Conservation (phyloP, 35 echinoderm and acorn worm genomes). For the Lytechinus variegatus region DNA sequence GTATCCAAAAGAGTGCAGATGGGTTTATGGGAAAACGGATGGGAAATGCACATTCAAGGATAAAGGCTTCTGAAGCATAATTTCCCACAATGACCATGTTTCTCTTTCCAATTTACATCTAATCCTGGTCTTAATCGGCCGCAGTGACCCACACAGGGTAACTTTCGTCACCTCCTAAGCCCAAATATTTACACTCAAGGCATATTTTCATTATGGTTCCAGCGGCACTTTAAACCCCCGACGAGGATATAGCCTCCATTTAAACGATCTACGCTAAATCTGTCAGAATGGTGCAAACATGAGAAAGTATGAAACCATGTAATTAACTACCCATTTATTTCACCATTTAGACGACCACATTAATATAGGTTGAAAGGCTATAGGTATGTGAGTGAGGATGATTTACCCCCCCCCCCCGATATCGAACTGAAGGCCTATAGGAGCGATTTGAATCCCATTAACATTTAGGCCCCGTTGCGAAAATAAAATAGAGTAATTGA, state of each 20-base stretch:
- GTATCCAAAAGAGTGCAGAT: neutral
- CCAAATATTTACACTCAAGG: neutral
- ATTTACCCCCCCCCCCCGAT: neutral
- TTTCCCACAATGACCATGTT: neutral
- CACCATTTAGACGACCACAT: neutral
- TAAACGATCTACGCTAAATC: neutral
- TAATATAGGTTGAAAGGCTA: too few species aligned
- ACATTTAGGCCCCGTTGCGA: too few species aligned
- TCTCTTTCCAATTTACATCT: slow-evolving; percentile 29
- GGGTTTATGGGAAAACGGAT: neutral
- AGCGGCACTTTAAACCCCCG: neutral
- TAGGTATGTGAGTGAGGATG: neutral
- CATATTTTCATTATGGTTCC: neutral
- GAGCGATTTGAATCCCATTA: too few species aligned
- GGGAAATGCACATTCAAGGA: neutral
- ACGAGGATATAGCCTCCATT: neutral
- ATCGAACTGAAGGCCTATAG: too few species aligned
- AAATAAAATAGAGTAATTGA: too few species aligned
- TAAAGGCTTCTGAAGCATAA: neutral
- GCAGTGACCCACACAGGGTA: neutral
- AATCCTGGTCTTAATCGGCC: neutral
- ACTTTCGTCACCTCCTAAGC: neutral
- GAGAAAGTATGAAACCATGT: neutral
- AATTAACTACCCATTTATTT: neutral
- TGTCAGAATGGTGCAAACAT: neutral